These are phyloP conservation scores for Tympanuchus pallidicinctus DNA, from an alignment of 2,113 vertebrate genomes.

Conservation along the genomic window DNA sequence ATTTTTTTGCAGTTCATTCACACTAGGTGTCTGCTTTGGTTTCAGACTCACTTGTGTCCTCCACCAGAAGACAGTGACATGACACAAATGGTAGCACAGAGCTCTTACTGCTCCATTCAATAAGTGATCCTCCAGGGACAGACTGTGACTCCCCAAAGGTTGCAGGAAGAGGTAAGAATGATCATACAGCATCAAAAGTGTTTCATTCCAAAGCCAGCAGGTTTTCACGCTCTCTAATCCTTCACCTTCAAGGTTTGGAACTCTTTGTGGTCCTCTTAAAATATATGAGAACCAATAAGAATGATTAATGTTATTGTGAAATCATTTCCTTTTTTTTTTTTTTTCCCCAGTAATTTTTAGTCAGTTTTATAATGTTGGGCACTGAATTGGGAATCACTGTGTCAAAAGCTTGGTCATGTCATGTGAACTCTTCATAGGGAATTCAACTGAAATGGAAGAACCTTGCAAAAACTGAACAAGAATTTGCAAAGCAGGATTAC, in stretches of 20 bases:
- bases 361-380: background rate
- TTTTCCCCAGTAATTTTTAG: background rate
- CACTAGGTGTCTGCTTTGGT: background rate
- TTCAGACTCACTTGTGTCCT: background rate
- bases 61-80: background rate
- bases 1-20: background rate
- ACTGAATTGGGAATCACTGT: background rate
- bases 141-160: background rate
- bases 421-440: background rate
- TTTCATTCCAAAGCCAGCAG: conserved; percentile 1
- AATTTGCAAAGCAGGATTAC: background rate
- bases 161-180: conserved; percentile 41
- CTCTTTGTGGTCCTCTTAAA: background rate
- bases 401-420: background rate
- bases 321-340: background rate
- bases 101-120: background rate
- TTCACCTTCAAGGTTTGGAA: background rate
- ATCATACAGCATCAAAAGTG: background rate
- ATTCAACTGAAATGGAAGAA: background rate
- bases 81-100: background rate
- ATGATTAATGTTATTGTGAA: background rate
- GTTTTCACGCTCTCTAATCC: background rate
- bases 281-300: background rate
- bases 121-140: conserved; percentile 25
- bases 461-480: background rate